phyloP scores from a whole-genome alignment of 2,888 invertebrate genomes.

The Apamea anceps region DNA sequence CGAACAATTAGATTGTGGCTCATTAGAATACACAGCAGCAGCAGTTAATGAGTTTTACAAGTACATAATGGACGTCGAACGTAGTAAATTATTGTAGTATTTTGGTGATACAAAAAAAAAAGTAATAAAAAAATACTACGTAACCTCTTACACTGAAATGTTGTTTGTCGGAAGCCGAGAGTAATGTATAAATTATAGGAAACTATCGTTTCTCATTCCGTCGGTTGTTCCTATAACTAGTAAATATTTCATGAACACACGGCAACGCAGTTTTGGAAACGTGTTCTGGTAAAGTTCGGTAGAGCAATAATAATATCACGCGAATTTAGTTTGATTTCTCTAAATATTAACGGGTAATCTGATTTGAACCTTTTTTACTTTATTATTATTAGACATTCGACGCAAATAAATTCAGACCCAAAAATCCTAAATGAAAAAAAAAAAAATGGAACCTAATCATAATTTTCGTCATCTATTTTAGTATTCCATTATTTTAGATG shows the following conservation, averaged over 20 bases:
- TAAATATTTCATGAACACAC: conserved; percentile 58
- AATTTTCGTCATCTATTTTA: not conserved
- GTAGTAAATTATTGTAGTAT: not conserved
- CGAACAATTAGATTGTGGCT: not conserved
- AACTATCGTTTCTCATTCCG: conserved; percentile 12
- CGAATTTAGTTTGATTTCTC: not conserved
- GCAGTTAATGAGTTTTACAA: not conserved
- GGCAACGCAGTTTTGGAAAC: conserved; percentile 20
- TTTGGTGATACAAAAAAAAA: not conserved
- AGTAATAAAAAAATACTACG: not conserved
- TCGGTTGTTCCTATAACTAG: conserved; percentile 21
- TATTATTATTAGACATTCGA: not conserved
- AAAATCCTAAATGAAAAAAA: not conserved
- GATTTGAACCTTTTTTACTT: not conserved
- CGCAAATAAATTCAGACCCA: not conserved
- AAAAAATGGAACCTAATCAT: not conserved
- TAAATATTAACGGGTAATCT: not conserved
- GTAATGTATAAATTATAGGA: conserved; percentile 53
- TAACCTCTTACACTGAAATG: conserved; percentile 25
- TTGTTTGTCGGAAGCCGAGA: conserved; percentile 21
- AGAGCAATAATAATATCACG: conserved; percentile 14
- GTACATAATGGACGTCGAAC: not conserved
- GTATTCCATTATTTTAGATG: not conserved
- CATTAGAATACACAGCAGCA: not conserved
- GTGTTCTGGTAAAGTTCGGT: not conserved